Base-by-base conservation (phyloP, 2,113 vertebrate genomes). In the Machaerirhynchus nigripectus region DNA sequence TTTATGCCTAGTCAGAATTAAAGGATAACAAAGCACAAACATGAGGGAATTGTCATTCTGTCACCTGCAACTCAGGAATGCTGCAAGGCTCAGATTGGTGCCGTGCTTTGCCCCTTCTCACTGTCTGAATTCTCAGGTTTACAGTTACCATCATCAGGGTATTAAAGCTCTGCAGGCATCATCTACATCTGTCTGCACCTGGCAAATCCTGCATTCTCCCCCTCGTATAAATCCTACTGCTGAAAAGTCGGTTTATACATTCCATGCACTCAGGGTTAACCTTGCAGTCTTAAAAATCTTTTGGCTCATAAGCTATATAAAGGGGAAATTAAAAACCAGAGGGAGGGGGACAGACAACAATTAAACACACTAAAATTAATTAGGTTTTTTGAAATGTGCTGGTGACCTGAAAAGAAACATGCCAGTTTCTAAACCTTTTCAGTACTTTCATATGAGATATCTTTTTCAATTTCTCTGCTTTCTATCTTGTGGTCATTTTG, bases 201-300 rank as follows among this genome's bases (percentile, higher is more conserved):
- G 91, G 92, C 46, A 96, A 97, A 97, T 96, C 91, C 90, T 82
- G 37, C 50, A 87, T 94, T 90, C 90, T 94, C 86, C 78, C 53
- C 52, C 68, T 95, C 65, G 11, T 77, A 93, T 96, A 96, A 97
- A 97, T 97, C 95, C 96, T 94, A 53, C 85, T 53, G 86, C 88
- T 97, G 96, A 97, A 97, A 96, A 91, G 81, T 61, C 93, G 86
- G 94, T 97, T 96, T 95, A 95, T 94, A 84, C 78, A 93, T 97
- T 95, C 93, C 94, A 52, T 88, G 89, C 77, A 91, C 87, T 73
- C 74, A 84, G 68, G 47, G 68, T 96, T 96, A 97, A 97, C 84
- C 71, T 95, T 67, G 39, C 11, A 87, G 65, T 91, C 70, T 90
- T 67, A 67, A 93, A 91, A 93, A 87, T 21, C 24, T 77, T 90